These are phyloP conservation scores for Drosophila virilis DNA, from an alignment of 1,140 invertebrate species.

Conservation along the genomic window DNA sequence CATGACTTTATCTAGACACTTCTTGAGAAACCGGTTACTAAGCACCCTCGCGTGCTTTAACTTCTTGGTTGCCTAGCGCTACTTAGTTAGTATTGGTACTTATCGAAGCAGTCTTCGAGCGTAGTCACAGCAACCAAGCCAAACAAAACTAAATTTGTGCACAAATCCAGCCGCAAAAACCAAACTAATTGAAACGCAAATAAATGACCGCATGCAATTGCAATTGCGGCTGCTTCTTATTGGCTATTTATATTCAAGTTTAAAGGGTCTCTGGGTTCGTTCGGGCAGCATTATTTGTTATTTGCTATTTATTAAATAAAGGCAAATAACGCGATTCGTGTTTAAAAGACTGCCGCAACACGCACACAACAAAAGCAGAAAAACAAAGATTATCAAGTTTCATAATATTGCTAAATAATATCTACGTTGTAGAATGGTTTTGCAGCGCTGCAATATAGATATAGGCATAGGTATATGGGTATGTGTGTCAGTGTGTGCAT, in stretches of 20 bases:
- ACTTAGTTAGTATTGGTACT: conserved; percentile 7
- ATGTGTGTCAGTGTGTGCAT: conserved; percentile 3
- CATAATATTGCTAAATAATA: conserved; percentile 13
- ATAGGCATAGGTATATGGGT: not conserved
- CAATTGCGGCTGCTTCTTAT: conserved; percentile 17
- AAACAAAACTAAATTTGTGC: conserved; percentile 44
- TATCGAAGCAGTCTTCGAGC: conserved; percentile 11
- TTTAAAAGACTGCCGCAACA: conserved; percentile 7
- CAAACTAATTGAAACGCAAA: conserved; percentile 37
- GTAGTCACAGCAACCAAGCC: conserved; percentile 41
- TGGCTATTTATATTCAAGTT: conserved; percentile 20
- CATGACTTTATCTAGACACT: conserved; percentile 17
- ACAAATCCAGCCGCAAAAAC: conserved; percentile 37
- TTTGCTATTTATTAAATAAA: conserved; percentile 27
- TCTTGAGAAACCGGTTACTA: conserved; percentile 36
- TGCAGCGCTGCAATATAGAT: not conserved
- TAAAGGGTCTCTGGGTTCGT: conserved; percentile 2
- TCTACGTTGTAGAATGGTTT: not conserved
- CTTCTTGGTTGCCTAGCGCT: conserved; percentile 19
- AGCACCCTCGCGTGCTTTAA: conserved; percentile 16
- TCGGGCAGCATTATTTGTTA: conserved; percentile 3
- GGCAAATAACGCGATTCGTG: conserved; percentile 14
- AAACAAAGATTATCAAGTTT: conserved; percentile 7
- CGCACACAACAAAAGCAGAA: not conserved
- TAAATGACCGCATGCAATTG: conserved; percentile 34